Base-by-base conservation (phyloP, 1,140 invertebrate genomes). In the Zaprionus inermis region DNA sequence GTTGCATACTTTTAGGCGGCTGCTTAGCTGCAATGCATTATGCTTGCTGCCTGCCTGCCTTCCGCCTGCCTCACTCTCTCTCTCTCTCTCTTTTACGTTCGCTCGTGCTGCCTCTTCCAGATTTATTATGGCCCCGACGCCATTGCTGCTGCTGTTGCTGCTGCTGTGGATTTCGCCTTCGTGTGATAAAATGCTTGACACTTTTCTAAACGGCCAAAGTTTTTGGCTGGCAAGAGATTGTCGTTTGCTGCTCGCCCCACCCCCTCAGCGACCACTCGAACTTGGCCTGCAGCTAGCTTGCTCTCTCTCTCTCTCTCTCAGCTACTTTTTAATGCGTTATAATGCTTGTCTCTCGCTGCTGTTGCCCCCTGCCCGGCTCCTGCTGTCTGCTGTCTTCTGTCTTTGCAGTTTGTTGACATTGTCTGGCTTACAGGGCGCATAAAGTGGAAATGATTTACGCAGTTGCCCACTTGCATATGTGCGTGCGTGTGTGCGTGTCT, bases 121-220 rank as follows among this genome's bases (percentile, higher is more conserved):
- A 86, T 86, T 88, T 86, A 86, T 86, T 88, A 68, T 69, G 58
- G 79, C 72, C 51, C 34, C 24, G 24, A 28, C 24, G 24, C 24
- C 44, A 32, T 10, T 32, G 30, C 18, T 38, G 32, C 57, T 56
- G 51, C 36, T 36, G 60, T 24, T 74, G 12, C 30, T 68, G 51
- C 9, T 83, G 71, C 34, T 78, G 73, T 67, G 73, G 77, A 78
- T 67, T 72, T 67, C 52, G 77, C 68, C 68, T 59, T 67, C 66
- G 69, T 77, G 84, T 88, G 84, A 88, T 88, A 88, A 88, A 88
- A 88, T 89, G 84, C 84, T 88, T 88, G 84, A 88, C 83, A 88
- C 83, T 88, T 89, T 89, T 79, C 83, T 88, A 89, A 89, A 88
- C 84, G 83, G 76, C 84, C 63, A 89, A 89, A 83, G 76, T 88